Evolutionary conservation across 2,888 invertebrate species (phyloP).

Genomic region (Microdon myrmicae): DNA sequence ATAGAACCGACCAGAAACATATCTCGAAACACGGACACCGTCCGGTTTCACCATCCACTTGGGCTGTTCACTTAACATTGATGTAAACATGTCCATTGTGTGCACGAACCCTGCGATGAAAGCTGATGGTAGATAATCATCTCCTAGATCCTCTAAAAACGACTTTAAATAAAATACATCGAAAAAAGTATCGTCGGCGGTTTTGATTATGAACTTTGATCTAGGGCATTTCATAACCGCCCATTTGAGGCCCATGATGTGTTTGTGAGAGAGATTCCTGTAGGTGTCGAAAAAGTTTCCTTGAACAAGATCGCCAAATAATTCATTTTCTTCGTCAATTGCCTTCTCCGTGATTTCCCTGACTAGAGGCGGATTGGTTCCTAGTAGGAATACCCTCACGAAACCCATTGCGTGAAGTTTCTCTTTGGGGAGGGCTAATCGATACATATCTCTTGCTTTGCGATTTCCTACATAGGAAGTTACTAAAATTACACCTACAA

Average conservation of each 20-base stretch:
- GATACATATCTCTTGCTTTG: slow-evolving; percentile 75
- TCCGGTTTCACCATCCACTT: no score
- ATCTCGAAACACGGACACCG: no score
- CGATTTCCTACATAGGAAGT: slow-evolving; percentile 82
- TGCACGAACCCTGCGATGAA: slow-evolving; percentile 79
- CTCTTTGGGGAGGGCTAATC: slow-evolving; percentile 73
- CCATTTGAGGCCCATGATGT: slow-evolving; percentile 85
- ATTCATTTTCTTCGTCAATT: slow-evolving; percentile 72
- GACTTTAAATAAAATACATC: slow-evolving; percentile 72
- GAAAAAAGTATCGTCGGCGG: slow-evolving; percentile 83
- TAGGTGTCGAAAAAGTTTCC: slow-evolving; percentile 82
- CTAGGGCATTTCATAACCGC: slow-evolving; percentile 72
- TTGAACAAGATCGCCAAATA: slow-evolving; percentile 78
- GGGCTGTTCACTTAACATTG: no score
- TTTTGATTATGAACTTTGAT: slow-evolving; percentile 77
- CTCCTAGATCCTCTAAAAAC: slow-evolving; percentile 66
- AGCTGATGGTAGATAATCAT: slow-evolving; percentile 58
- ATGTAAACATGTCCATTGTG: slow-evolving; percentile 72
- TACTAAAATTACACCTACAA: slow-evolving; percentile 71
- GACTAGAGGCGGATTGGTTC: slow-evolving; percentile 70
- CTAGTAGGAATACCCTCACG: slow-evolving; percentile 77
- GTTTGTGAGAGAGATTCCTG: slow-evolving; percentile 82
- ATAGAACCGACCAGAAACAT: slow-evolving; percentile 87
- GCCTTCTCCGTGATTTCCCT: slow-evolving; percentile 70
- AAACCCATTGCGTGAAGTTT: slow-evolving; percentile 72